Percentiles rank a stretch among this genome's conserved stretches.
phyloP scores from a whole-genome alignment of 1,140 invertebrate genomes.

The Cherax destructor region DNA sequence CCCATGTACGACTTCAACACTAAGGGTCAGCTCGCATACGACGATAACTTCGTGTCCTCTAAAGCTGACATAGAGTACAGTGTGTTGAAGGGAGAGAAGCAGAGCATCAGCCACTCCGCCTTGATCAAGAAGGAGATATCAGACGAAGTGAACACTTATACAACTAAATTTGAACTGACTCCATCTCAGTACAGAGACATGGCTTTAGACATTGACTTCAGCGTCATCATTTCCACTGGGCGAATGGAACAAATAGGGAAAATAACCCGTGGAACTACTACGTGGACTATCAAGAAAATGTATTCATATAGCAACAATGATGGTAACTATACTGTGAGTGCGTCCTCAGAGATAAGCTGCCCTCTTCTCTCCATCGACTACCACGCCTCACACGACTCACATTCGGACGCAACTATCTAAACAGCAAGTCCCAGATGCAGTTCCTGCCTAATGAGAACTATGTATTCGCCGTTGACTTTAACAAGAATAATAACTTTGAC shows the following conservation, averaged over 20 bases:
- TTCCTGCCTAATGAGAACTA: background rate
- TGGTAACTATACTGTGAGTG: background rate
- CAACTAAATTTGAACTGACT: conserved; percentile 13
- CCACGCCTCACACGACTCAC: background rate
- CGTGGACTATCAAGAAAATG: background rate
- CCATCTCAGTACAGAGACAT: conserved; percentile 12
- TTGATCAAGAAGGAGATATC: conserved; percentile 20
- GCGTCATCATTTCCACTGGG: background rate
- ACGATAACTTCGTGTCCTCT: background rate
- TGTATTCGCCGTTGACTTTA: background rate
- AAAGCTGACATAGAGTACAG: conserved; percentile 19
- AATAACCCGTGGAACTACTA: background rate
- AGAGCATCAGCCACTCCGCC: conserved; percentile 13
- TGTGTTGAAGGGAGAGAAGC: background rate
- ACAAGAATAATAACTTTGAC: background rate
- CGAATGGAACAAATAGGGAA: background rate
- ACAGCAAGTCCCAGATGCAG: background rate
- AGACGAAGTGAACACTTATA: background rate
- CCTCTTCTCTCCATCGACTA: background rate
- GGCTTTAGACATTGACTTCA: background rate
- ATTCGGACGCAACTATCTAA: background rate
- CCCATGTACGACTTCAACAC: background rate
- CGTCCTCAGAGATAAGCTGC: background rate
- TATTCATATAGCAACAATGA: background rate
- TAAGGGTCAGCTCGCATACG: background rate